Base-by-base conservation (phyloP, 2,113 vertebrate genomes). In the Beaufortia kweichowensis region DNA sequence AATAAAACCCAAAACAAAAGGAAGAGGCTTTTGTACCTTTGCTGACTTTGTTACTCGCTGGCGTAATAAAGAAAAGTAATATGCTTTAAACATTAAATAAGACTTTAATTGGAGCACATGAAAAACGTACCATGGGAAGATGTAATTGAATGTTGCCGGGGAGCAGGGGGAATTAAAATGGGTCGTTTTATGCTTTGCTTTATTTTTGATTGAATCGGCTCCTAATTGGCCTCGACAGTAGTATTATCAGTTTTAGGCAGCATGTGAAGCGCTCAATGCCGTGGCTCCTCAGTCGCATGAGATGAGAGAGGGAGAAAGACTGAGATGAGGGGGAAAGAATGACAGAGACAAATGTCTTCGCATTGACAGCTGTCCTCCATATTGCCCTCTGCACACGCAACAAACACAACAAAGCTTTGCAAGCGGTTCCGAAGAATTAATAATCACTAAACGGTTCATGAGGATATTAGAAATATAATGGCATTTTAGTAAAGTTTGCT, bases 291-390 rank as follows among this genome's bases (percentile, higher is more conserved):
- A 31, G 73, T 82, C 71, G 81, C 62, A 78, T 71, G 39, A 77
- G 48, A 80, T 53, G 66, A 76, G 76, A 76, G 75, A 55, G 17
- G 17, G 63, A 61, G 65, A 79, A 78, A 48, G 74, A 77, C 6
- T 14, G 55, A 61, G 69, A 76, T 82, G 82, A 85, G 87, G 86
- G 43, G 84, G 75, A 85, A 65, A 26, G 65, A 77, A 84, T 91
- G 91, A 91, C 90, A 90, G 89, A 90, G 90, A 92, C 89, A 90
- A 91, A 92, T 92, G 90, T 77, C 82, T 87, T 85, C 50, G 76
- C 90, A 90, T 91, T 90, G 91, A 92, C 90, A 92, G 91, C 88
- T 92, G 90, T 90, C 90, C 88, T 88, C 90, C 89, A 89, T 89
- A 90, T 88, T 88, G 71, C 71, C 71, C 88, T 87, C 86, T 50